These are phyloP conservation scores for Cryptoprocta ferox DNA, from an alignment of 2,797 vertebrate species.

Conservation along the genomic window DNA sequence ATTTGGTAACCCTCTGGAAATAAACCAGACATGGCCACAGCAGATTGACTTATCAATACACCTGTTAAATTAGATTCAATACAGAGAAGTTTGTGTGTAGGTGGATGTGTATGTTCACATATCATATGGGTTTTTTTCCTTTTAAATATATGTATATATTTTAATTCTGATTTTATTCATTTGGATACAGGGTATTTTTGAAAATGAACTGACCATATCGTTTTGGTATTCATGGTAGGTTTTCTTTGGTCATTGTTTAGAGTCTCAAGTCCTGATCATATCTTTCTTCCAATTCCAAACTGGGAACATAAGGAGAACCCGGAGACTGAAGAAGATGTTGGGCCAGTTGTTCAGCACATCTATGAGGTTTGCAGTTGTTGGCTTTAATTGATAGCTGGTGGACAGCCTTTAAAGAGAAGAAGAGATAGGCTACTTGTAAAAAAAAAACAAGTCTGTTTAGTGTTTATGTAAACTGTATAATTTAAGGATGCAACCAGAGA, in stretches of 20 bases:
- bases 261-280: slow-evolving; percentile 93
- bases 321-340: slow-evolving; percentile 93
- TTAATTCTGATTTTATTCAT: slow-evolving; percentile 13
- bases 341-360: slow-evolving; percentile 94
- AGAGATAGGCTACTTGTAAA: not conserved
- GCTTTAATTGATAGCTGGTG: not conserved
- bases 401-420: not conserved
- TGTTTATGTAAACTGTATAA: not conserved
- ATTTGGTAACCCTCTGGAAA: not conserved
- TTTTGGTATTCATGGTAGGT: slow-evolving; percentile 37
- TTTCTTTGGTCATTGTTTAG: slow-evolving; percentile 86
- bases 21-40: not conserved
- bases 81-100: not conserved
- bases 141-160: not conserved
- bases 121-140: not conserved
- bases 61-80: not conserved
- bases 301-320: slow-evolving; percentile 93
- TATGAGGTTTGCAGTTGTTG: slow-evolving; percentile 91
- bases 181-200: not conserved
- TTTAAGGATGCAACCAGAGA: not conserved
- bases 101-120: not conserved
- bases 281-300: slow-evolving; percentile 96
- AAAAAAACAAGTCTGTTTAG: not conserved
- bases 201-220: not conserved
- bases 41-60: not conserved